Evolutionary conservation across 2,888 invertebrate genomes (phyloP), one percentile per base, ranked within the genome.

Genomic region (Tiliacea aurago): DNA sequence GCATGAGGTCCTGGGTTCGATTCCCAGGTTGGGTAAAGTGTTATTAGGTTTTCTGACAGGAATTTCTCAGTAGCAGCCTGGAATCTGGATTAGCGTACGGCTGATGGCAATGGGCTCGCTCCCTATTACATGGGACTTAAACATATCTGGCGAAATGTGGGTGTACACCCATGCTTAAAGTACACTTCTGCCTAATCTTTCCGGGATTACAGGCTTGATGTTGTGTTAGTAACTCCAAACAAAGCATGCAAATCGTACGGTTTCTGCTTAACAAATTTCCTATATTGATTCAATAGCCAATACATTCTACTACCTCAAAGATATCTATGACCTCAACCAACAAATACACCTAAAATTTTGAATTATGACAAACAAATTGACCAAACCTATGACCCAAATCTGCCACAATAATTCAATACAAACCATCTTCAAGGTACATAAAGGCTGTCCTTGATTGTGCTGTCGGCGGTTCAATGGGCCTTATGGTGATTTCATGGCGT

Each of bases 401-500:
- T 64, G 70, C 47, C 67, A 70, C 67, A 70, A 74, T 80, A 83
- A 76, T 62, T 70, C 66, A 79, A 74, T 71, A 62, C 61, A 62
- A 74, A 66, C 58, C 74, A 76, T 84, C 86, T 85, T 85, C 58
- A 76, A 84, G 80, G 76, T 65, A 83, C 55, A 81, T 81, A 83
- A 87, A 81, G 49, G 69, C 51, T 63, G 84, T 75, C 87, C 89
- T 88, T 88, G 85, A 63, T 64, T 59, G 45, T 62, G 78, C 84
- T 68, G 74, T 84, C 82, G 33, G 10, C 55, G 81, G 87, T 87
- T 91, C 87, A 90, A 90, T 89, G 83, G 90, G 74, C 78, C 76
- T 76, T 86, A 89, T 88, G 83, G 88, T 88, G 89, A 88, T 90
- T 89, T 87, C 89, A 90, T 88, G 84, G 88, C 76, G 86, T 87